phyloP scores from a whole-genome alignment of 1,140 invertebrate genomes.

The Eurytemora carolleeae region DNA sequence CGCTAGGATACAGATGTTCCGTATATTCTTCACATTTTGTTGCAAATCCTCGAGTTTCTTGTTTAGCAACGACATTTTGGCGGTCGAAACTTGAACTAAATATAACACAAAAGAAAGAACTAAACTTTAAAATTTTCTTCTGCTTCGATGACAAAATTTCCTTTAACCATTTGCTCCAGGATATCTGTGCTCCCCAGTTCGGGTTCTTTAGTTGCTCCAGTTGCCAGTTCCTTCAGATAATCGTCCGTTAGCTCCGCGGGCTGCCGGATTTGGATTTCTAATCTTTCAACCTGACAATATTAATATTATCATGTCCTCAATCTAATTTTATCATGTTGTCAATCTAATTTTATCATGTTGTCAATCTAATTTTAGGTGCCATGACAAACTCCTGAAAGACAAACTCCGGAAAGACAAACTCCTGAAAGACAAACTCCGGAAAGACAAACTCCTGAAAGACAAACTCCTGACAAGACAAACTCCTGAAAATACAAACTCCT shows the following conservation, averaged over 20 bases:
- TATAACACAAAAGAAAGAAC: too few relatives aligned
- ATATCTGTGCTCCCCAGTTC: neutral
- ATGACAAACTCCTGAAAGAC: too few relatives aligned
- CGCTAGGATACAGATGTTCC: conserved; percentile 95
- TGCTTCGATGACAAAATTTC: neutral
- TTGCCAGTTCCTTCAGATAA: neutral
- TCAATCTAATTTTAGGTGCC: too few relatives aligned
- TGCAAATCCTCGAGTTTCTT: conserved; percentile 44
- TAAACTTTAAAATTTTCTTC: conserved; percentile 24
- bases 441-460: too few relatives aligned
- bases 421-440: too few relatives aligned
- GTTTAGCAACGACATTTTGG: conserved; percentile 29
- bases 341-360: too few relatives aligned
- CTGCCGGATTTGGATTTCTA: neutral
- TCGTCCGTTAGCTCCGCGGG: neutral
- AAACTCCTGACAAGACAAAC: too few relatives aligned
- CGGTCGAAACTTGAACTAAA: too few relatives aligned
- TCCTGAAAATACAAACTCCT: too few relatives aligned
- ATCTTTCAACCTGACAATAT: neutral
- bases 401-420: too few relatives aligned
- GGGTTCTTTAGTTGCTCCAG: neutral
- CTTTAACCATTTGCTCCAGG: neutral
- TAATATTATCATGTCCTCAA: too few relatives aligned
- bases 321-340: too few relatives aligned
- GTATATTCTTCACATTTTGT: conserved; percentile 44